Evolutionary conservation across 2,113 vertebrate species (phyloP), one percentile per base, ranked within the genome.

Genomic region (Nannobrachium achirus): DNA sequence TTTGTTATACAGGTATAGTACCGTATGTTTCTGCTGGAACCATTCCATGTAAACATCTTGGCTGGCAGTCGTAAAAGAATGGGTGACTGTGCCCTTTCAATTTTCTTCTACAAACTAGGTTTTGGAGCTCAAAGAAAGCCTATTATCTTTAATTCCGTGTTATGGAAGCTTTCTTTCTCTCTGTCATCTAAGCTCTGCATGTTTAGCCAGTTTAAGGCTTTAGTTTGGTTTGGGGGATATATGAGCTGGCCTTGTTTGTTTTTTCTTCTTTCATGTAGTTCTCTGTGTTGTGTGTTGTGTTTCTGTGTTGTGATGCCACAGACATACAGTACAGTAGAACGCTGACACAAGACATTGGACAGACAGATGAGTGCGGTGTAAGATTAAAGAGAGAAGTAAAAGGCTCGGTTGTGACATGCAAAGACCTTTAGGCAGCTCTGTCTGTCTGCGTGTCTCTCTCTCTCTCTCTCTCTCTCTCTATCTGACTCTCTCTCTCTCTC

Each of bases 391-490:
- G 8, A 39, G 39, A 46, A 1, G 5, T 6, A 11, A 15, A 53
- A 38, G 6, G 41, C 16, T 60, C 25, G 60, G 79, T 77, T 73
- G 68, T 56, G 67, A 78, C 88, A 66, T 53, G 75, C 40, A 60
- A n/a, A 11, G 50, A 76, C 71, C 66, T 53, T 69, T 9, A 6
- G 39, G 63, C 66, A 7, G 10, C 8, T 20, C 19, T n/a, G 14
- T 38, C 20, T 33, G 25, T 33, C 25, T 33, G 25, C 4, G 2
- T 25, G 25, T 25, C 25, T 25, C 3, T 33, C 25, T 33, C 3
- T 8, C 6, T 16, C 11, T 42, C 55, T 14, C 14, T 71, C 19
- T 72, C 44, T 51, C 15, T 46, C 40, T 52, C n/a, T 52, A 9
- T 19, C 14, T 70, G 44, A 61, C 20, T 58, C 15, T 41, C 11